phyloP scores from a whole-genome alignment of 2,797 vertebrate genomes.

The Paratrypauchen microcephalus region DNA sequence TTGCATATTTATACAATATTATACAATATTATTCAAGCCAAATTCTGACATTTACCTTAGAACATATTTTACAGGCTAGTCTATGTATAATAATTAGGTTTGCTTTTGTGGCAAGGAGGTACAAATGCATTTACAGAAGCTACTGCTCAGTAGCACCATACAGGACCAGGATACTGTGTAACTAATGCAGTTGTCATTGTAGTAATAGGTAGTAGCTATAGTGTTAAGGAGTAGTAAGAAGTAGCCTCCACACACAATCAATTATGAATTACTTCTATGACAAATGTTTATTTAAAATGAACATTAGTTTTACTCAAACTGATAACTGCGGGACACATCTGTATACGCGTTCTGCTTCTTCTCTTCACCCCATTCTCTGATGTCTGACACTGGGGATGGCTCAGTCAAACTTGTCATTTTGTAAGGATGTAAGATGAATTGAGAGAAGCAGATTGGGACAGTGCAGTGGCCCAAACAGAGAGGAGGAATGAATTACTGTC shows the following conservation, averaged over 20 bases:
- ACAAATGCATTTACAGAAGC: too few relatives aligned
- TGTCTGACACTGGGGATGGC: conserved; percentile 21
- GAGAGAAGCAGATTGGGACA: conserved; percentile 21
- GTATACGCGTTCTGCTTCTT: background rate
- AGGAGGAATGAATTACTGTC: conserved; percentile 14
- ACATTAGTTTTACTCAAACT: background rate
- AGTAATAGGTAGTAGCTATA: too few relatives aligned
- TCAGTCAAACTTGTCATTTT: conserved; percentile 35
- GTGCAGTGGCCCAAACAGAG: conserved; percentile 28
- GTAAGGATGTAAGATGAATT: conserved; percentile 25
- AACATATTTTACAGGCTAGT: background rate
- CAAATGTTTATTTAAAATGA: background rate
- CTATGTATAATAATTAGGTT: too few relatives aligned
- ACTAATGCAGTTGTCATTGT: too few relatives aligned
- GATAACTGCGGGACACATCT: background rate
- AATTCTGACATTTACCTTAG: background rate
- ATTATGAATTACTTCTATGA: too few relatives aligned
- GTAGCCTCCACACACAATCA: too few relatives aligned
- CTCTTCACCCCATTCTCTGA: background rate
- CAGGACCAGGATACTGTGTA: too few relatives aligned
- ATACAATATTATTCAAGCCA: background rate
- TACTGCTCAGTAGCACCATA: too few relatives aligned
- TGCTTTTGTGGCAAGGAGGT: too few relatives aligned
- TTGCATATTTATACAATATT: conserved; percentile 1
- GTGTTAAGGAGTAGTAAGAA: too few relatives aligned